Conservation (phyloP, 2,888 invertebrate genomes). For the Oligia strigilis region DNA sequence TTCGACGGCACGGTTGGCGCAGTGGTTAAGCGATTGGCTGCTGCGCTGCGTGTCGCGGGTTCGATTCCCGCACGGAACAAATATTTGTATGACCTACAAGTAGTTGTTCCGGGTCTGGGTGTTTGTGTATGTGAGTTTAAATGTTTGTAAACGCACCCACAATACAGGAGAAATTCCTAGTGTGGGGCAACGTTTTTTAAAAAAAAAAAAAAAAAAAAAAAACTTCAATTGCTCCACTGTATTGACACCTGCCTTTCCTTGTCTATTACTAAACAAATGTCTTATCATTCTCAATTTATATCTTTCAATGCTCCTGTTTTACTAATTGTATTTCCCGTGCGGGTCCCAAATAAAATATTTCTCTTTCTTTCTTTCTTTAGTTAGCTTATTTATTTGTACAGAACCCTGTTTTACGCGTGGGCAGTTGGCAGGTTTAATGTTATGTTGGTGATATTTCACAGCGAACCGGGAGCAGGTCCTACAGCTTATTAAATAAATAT, state of each 20-base stretch:
- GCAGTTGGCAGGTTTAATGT: constrained; percentile 19
- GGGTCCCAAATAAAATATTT: too few species aligned
- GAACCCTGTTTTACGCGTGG: constrained; percentile 9
- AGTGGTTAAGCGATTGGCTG: too few species aligned
- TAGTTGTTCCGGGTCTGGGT: too few species aligned
- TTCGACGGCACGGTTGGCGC: too few species aligned
- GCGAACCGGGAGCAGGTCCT: constrained; percentile 2
- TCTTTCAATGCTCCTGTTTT: background rate
- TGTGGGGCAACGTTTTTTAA: too few species aligned
- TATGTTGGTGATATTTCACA: constrained; percentile 20
- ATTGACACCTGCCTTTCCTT: background rate
- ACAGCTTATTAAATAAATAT: constrained; percentile 29
- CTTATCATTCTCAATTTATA: background rate
- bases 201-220: too few species aligned
- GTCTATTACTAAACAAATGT: background rate
- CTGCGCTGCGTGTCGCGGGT: too few species aligned
- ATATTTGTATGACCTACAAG: too few species aligned
- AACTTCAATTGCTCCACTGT: background rate
- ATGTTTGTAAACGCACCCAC: too few species aligned
- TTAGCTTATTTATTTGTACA: constrained; percentile 22
- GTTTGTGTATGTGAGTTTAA: too few species aligned
- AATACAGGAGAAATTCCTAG: too few species aligned
- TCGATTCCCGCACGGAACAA: too few species aligned
- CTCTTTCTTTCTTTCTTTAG: background rate
- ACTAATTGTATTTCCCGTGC: background rate